phyloP scores from a whole-genome alignment of 2,113 vertebrate genomes.

The Mesocricetus auratus region DNA sequence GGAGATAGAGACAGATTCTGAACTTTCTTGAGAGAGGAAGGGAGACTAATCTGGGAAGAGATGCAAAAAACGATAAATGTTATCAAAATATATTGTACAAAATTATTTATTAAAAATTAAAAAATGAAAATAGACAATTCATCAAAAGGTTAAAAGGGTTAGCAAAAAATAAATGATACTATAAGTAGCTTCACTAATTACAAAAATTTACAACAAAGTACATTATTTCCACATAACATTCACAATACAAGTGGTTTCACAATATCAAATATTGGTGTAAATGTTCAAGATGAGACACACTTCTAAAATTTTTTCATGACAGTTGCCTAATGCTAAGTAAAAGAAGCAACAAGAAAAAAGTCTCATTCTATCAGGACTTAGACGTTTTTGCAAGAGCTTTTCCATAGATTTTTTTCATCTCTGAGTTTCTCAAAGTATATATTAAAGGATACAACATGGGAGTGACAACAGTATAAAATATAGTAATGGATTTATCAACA shows the following conservation, averaged over 20 bases:
- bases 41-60: too few species aligned
- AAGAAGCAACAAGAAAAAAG: background rate
- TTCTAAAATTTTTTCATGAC: background rate
- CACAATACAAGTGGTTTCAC: background rate
- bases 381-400: background rate
- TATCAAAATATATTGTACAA: too few species aligned
- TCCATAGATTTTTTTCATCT: conserved; percentile 51
- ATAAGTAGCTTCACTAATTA: background rate
- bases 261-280: background rate
- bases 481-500: too few species aligned
- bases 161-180: background rate
- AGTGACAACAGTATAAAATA: too few species aligned
- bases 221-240: background rate
- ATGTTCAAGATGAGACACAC: background rate
- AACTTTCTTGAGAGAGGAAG: too few species aligned
- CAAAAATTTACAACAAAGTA: background rate
- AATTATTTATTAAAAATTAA: too few species aligned
- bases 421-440: too few species aligned
- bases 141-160: too few species aligned
- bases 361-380: background rate
- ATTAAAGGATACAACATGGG: too few species aligned
- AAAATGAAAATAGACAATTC: too few species aligned
- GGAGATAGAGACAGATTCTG: too few species aligned
- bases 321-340: background rate
- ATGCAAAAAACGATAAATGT: too few species aligned